Percentiles rank a stretch among this genome's conserved stretches.
phyloP scores from a whole-genome alignment of 2,888 invertebrate species.

The Drosophila falleni region DNA sequence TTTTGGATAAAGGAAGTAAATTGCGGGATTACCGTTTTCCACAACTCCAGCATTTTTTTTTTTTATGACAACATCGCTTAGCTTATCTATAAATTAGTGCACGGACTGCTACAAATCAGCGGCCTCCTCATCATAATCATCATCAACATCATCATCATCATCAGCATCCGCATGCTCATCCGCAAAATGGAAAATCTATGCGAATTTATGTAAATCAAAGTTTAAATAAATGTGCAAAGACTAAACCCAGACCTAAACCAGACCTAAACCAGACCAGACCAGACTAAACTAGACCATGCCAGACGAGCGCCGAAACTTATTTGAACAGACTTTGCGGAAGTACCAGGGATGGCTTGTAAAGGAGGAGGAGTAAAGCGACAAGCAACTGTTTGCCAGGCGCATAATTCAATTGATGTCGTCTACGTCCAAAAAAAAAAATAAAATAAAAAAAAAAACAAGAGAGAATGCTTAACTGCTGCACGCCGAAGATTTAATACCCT shows the following conservation, averaged over 20 bases:
- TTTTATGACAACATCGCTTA: constrained; percentile 38
- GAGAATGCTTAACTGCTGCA: not conserved
- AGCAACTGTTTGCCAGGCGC: constrained; percentile 55
- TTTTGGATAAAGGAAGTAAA: not conserved
- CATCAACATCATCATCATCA: not conserved
- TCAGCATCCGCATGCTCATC: constrained; percentile 18
- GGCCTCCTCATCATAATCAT: constrained; percentile 19
- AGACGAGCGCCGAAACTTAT: constrained; percentile 45
- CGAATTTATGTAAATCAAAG: constrained; percentile 72
- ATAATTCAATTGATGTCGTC: constrained; percentile 68
- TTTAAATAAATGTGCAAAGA: constrained; percentile 62
- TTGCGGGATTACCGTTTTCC: not conserved
- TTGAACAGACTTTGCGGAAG: constrained; percentile 49
- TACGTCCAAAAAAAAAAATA: constrained; percentile 28
- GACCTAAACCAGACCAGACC: constrained; percentile 5
- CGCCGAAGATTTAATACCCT: not conserved
- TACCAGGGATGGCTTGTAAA: not conserved
- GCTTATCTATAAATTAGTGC: constrained; percentile 69
- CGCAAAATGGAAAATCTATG: constrained; percentile 58
- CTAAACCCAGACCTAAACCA: constrained; percentile 11
- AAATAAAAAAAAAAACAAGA: constrained; percentile 18
- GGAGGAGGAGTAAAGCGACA: not conserved
- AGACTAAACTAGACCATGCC: constrained; percentile 7
- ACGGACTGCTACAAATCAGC: constrained; percentile 57
- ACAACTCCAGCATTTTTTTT: constrained; percentile 7